Conservation (phyloP, 2,888 invertebrate species). For the Trisateles emortualis region DNA sequence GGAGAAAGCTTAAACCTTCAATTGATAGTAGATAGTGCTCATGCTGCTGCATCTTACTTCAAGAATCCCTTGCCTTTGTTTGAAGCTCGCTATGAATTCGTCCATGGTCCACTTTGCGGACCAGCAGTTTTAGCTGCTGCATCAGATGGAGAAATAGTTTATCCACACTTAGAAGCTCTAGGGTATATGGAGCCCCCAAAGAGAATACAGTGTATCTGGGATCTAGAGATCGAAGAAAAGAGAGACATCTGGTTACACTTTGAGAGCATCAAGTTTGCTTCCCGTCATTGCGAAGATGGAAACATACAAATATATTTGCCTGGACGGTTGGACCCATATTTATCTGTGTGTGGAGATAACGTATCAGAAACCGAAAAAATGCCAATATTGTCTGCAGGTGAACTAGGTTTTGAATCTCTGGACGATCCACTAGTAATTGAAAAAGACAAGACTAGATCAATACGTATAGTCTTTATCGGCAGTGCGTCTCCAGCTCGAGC, state of each 20-base stretch:
- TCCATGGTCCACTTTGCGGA: conserved; percentile 95
- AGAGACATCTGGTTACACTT: conserved; percentile 95
- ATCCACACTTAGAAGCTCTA: conserved; percentile 94
- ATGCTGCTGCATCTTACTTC: conserved; percentile 95
- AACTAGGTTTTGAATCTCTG: conserved; percentile 89
- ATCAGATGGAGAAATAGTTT: conserved; percentile 95
- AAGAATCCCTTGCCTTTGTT: conserved; percentile 94
- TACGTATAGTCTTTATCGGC: conserved; percentile 91
- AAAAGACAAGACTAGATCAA: conserved; percentile 88
- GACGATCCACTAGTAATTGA: conserved; percentile 86
- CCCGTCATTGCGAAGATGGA: conserved; percentile 94
- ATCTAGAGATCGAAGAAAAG: conserved; percentile 93
- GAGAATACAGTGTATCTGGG: conserved; percentile 93
- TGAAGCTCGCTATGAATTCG: conserved; percentile 95
- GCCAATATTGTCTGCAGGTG: conserved; percentile 93
- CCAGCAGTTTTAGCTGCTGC: conserved; percentile 93
- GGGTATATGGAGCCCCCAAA: conserved; percentile 90
- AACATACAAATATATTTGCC: conserved; percentile 94
- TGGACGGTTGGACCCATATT: conserved; percentile 90
- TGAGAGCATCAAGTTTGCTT: conserved; percentile 94
- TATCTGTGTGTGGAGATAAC: conserved; percentile 95
- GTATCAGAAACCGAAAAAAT: conserved; percentile 93
- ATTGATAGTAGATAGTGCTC: conserved; percentile 93
- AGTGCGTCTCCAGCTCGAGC: conserved; percentile 94
- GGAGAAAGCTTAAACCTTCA: conserved; percentile 94